phyloP scores from a whole-genome alignment of 1,140 invertebrate species.

The Drosophila lini region DNA sequence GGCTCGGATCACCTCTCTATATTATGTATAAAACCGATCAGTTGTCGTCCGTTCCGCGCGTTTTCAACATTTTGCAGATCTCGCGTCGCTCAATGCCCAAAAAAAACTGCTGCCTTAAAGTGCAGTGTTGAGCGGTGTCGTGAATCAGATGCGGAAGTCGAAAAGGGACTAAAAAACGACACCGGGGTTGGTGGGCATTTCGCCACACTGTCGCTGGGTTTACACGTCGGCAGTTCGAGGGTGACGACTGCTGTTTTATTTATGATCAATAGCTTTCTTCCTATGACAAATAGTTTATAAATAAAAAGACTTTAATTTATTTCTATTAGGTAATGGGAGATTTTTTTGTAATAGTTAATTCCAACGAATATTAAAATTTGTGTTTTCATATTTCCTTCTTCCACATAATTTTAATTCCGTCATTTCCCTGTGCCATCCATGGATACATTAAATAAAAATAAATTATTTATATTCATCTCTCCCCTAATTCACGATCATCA shows the following conservation, averaged over 20 bases:
- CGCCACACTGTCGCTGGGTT: neutral
- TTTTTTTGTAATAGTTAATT: too few relatives aligned
- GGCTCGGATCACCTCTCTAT: slow-evolving; percentile 16
- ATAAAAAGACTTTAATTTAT: too few relatives aligned
- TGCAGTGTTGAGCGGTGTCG: slow-evolving; percentile 13
- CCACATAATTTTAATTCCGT: too few relatives aligned
- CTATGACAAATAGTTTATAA: too few relatives aligned
- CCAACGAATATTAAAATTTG: too few relatives aligned
- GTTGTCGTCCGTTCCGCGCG: slow-evolving; percentile 38
- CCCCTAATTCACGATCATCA: too few relatives aligned
- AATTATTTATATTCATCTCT: too few relatives aligned
- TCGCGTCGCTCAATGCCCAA: slow-evolving; percentile 61
- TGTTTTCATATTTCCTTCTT: too few relatives aligned
- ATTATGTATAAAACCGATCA: slow-evolving; percentile 18
- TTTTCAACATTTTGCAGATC: slow-evolving; percentile 54
- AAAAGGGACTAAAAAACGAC: slow-evolving; percentile 40
- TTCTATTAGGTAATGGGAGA: too few relatives aligned
- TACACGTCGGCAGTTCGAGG: neutral
- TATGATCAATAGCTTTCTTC: neutral
- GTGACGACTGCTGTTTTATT: neutral
- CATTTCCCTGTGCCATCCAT: too few relatives aligned
- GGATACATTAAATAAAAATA: too few relatives aligned
- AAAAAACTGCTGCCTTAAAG: slow-evolving; percentile 60
- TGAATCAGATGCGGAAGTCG: slow-evolving; percentile 51
- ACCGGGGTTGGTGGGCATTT: neutral